Conservation (phyloP, 2,113 vertebrate species). For the Halichoerus grypus region DNA sequence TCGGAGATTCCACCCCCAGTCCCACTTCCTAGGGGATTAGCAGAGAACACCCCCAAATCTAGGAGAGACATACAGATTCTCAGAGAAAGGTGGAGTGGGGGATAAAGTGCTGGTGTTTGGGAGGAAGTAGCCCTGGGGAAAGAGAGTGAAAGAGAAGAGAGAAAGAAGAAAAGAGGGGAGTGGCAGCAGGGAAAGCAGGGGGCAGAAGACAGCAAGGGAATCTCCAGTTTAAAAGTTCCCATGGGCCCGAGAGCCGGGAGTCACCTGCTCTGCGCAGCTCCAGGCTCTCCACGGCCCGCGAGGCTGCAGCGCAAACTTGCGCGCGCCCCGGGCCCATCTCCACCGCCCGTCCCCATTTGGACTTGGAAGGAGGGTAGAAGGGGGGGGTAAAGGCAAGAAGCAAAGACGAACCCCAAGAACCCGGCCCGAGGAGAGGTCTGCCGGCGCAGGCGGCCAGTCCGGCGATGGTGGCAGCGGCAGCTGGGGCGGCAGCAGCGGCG, state of each 20-base stretch:
- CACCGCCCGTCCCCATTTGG: background rate
- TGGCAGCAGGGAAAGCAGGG: background rate
- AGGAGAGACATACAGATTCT: background rate
- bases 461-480: background rate
- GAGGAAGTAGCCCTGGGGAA: background rate
- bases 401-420: slow-evolving; percentile 77
- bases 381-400: background rate
- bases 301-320: slow-evolving; percentile 74
- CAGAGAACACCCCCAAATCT: slow-evolving; percentile 33
- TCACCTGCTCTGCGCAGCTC: slow-evolving; percentile 69
- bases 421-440: slow-evolving; percentile 57
- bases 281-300: background rate
- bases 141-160: background rate
- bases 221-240: slow-evolving; percentile 77
- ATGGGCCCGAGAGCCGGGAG: slow-evolving; percentile 55
- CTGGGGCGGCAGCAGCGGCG: slow-evolving; percentile 28
- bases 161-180: background rate
- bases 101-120: slow-evolving; percentile 36
- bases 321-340: slow-evolving; percentile 56
- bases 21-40: background rate
- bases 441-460: slow-evolving; percentile 52
- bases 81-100: background rate
- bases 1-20: background rate
- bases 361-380: background rate
- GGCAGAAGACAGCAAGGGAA: background rate